These are phyloP conservation scores for Tringa solitaria DNA, from an alignment of 2,113 vertebrate genomes.

Conservation along the genomic window DNA sequence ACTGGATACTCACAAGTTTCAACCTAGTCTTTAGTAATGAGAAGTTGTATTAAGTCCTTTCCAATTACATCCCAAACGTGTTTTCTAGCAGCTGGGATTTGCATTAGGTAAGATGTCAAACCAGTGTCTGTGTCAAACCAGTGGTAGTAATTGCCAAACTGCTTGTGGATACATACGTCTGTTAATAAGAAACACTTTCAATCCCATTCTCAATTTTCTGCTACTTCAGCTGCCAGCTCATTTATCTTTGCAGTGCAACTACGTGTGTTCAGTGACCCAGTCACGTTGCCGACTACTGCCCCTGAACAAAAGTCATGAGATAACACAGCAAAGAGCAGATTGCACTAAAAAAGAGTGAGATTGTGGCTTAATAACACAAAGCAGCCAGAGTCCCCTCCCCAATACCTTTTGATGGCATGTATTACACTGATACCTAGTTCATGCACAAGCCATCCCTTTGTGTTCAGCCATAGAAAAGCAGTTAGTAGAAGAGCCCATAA, in stretches of 20 bases:
- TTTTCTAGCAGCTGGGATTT: neutral
- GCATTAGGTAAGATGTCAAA: neutral
- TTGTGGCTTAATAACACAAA: neutral
- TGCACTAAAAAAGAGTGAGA: neutral
- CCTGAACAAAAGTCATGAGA: neutral
- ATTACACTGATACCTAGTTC: neutral
- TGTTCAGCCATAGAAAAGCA: neutral
- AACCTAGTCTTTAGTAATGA: neutral
- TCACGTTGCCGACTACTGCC: neutral
- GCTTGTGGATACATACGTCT: neutral
- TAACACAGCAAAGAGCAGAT: neutral
- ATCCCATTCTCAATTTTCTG: neutral
- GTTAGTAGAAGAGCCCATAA: neutral
- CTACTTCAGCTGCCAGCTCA: neutral
- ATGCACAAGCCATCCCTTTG: accelerated
- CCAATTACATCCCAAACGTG: neutral
- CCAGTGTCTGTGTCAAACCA: neutral
- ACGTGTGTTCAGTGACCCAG: neutral
- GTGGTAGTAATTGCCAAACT: neutral
- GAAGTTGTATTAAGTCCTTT: neutral
- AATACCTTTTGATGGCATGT: neutral
- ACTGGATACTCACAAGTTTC: neutral
- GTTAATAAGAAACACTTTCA: neutral
- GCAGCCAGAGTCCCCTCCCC: neutral
- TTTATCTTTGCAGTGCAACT: neutral